Conservation (phyloP, 2,113 vertebrate genomes). For the Carassius carassius region DNA sequence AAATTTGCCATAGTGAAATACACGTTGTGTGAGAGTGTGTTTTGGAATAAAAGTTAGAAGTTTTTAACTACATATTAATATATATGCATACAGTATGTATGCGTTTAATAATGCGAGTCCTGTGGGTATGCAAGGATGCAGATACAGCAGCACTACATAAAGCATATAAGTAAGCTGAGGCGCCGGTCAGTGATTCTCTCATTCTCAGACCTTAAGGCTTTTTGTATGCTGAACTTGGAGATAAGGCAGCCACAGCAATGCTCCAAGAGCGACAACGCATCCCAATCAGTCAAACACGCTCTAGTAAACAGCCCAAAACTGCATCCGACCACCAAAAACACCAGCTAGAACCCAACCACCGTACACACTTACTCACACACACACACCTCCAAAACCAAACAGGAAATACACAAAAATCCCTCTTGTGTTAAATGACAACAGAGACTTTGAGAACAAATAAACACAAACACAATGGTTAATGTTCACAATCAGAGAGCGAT, state of each 20-base stretch:
- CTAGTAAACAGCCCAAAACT: constrained; percentile 22
- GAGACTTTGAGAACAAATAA: constrained; percentile 1
- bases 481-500: constrained; percentile 5
- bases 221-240: constrained; percentile 17
- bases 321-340: not conserved
- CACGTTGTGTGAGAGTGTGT: not conserved
- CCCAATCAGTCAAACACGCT: constrained; percentile 54
- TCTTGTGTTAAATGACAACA: constrained; percentile 1
- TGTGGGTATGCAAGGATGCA: constrained; percentile 27
- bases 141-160: constrained; percentile 25
- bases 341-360: constrained; percentile 18
- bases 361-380: constrained; percentile 5
- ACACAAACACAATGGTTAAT: not conserved
- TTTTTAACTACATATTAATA: constrained; percentile 7
- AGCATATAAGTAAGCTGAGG: constrained; percentile 18
- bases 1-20: constrained; percentile 64
- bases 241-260: constrained; percentile 11
- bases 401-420: constrained; percentile 25
- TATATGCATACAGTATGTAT: not conserved
- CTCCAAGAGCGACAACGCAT: not conserved
- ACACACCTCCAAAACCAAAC: not conserved
- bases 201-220: constrained; percentile 54
- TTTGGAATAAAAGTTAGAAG: constrained; percentile 7
- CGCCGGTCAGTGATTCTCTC: constrained; percentile 63
- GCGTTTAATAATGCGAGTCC: constrained; percentile 7